Percentiles rank a stretch among this genome's conserved stretches.
Conservation (phyloP, 2,797 vertebrate genomes). For the Galago senegalensis region DNA sequence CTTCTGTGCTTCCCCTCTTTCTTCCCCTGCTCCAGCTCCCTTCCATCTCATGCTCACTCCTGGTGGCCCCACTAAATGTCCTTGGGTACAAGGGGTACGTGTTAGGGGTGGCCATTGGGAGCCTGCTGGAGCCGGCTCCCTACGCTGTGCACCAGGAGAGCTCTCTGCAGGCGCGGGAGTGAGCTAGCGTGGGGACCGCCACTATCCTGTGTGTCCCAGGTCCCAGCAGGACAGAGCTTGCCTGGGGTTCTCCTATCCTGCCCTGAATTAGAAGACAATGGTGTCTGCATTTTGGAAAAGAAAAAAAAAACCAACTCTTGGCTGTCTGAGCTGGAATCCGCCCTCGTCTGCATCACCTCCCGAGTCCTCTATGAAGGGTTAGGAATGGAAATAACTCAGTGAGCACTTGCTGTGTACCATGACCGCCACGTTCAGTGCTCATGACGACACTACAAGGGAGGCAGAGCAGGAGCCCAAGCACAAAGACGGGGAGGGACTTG, state of each 20-base stretch:
- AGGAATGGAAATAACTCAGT: background rate
- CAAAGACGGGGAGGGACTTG: background rate
- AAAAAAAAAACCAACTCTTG: background rate
- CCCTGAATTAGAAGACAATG: background rate
- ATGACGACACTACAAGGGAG: too few relatives aligned
- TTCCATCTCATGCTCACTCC: background rate
- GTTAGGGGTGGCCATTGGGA: fast-evolving
- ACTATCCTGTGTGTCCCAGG: background rate
- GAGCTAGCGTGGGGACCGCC: background rate
- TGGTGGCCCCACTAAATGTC: background rate
- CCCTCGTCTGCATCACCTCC: background rate
- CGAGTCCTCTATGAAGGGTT: background rate
- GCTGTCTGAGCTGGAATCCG: background rate
- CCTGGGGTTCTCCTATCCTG: background rate
- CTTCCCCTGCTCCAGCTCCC: too few relatives aligned
- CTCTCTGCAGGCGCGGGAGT: background rate
- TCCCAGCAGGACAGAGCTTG: background rate
- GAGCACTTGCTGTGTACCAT: fast-evolving
- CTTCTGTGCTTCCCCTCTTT: background rate
- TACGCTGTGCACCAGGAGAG: background rate
- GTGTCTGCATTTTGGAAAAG: background rate
- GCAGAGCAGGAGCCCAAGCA: background rate
- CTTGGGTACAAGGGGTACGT: background rate
- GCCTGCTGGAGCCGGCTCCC: too few relatives aligned
- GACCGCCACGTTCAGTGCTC: background rate